These are phyloP conservation scores for Piaya cayana DNA, from an alignment of 2,113 vertebrate species.

Conservation along the genomic window DNA sequence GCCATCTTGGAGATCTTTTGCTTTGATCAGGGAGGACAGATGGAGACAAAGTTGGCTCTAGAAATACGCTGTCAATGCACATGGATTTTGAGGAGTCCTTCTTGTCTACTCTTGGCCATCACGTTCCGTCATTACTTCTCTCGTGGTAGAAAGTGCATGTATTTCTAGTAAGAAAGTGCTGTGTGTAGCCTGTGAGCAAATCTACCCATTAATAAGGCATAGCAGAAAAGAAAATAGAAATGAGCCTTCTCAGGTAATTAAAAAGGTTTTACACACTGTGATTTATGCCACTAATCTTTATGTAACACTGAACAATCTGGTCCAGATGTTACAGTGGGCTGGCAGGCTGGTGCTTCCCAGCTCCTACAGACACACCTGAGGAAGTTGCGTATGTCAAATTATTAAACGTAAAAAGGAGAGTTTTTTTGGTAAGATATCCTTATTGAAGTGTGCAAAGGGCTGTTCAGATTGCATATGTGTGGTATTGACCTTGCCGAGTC, in stretches of 20 bases:
- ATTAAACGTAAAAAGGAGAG: not conserved
- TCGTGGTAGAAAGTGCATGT: rapidly evolving
- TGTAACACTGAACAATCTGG: conserved; percentile 9
- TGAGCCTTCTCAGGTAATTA: not conserved
- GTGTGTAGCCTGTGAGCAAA: not conserved
- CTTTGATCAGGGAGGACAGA: not conserved
- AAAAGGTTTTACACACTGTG: not conserved
- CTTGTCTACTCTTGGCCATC: not conserved
- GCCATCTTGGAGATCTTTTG: not conserved
- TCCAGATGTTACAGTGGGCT: conserved; percentile 2
- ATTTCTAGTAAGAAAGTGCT: not conserved
- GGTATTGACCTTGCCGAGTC: not conserved
- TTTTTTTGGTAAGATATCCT: not conserved
- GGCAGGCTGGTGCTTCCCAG: not conserved
- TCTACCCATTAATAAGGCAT: not conserved
- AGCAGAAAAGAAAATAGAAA: not conserved
- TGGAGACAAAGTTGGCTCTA: not conserved
- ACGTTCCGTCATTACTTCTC: not conserved
- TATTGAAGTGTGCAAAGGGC: not conserved
- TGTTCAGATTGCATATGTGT: rapidly evolving
- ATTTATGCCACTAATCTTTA: not conserved
- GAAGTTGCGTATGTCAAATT: not conserved
- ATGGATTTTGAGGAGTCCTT: not conserved
- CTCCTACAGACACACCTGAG: not conserved
- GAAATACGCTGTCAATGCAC: not conserved